These are phyloP conservation scores for Linurgus olivaceus DNA, from an alignment of 2,797 vertebrate genomes.

Conservation along the genomic window DNA sequence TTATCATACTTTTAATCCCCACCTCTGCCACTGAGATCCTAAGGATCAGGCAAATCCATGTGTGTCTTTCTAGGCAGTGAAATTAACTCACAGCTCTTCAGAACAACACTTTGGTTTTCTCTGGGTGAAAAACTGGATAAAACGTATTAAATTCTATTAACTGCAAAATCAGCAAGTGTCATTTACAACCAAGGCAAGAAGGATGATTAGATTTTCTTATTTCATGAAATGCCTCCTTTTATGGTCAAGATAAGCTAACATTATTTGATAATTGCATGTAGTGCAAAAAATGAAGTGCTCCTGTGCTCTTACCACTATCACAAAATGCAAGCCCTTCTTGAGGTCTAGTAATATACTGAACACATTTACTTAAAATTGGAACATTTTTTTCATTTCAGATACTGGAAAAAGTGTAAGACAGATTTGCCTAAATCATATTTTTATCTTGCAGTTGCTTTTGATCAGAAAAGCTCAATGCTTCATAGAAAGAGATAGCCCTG, in stretches of 20 bases:
- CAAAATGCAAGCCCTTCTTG: background rate
- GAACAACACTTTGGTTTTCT: background rate
- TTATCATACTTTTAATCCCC: background rate
- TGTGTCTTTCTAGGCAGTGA: background rate
- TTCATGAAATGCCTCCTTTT: background rate
- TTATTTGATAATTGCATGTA: background rate
- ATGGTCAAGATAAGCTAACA: background rate
- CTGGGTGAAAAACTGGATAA: background rate
- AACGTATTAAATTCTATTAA: background rate
- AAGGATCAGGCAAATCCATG: background rate
- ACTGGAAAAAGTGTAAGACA: background rate
- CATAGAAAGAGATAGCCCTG: background rate
- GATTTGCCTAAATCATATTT: background rate
- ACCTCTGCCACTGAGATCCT: background rate
- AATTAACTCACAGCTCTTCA: background rate
- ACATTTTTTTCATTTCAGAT: background rate
- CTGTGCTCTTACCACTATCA: background rate
- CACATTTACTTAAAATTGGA: background rate
- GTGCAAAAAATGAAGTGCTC: background rate
- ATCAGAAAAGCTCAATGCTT: background rate
- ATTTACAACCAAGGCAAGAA: background rate
- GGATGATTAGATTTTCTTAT: background rate
- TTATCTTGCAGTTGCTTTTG: background rate
- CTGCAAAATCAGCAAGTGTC: background rate
- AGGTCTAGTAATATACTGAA: background rate